Conservation (phyloP, 2,113 vertebrate species). For the Alligator mississippiensis region DNA sequence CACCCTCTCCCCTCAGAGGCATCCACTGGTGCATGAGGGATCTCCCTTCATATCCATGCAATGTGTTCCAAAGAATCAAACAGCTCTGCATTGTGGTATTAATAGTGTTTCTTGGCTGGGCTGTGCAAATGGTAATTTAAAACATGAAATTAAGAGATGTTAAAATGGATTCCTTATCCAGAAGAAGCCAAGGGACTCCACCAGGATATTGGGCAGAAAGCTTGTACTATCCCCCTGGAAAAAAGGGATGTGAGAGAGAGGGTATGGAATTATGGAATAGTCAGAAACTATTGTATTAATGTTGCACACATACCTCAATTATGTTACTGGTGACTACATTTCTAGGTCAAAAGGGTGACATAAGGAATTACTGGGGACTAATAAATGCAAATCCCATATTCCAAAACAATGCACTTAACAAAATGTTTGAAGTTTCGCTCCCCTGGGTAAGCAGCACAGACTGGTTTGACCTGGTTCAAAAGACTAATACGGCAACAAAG, state of each 20-base stretch:
- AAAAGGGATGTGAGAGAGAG: not conserved
- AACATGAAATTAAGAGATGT: not conserved
- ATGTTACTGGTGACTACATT: not conserved
- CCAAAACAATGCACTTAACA: not conserved
- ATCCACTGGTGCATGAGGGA: not conserved
- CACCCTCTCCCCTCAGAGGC: too few species aligned
- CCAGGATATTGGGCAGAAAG: not conserved
- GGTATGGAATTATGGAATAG: not conserved
- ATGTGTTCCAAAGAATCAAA: not conserved
- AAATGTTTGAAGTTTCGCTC: not conserved
- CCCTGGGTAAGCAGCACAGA: not conserved
- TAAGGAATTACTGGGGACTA: not conserved
- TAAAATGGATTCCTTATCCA: not conserved
- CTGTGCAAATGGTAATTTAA: not conserved
- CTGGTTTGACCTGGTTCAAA: not conserved
- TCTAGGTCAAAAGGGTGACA: not conserved
- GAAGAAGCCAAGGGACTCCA: not conserved
- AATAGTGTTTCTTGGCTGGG: not conserved
- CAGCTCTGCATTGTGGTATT: not conserved
- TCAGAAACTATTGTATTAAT: not conserved
- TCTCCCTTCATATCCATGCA: not conserved
- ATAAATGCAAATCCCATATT: not conserved
- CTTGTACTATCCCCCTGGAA: not conserved
- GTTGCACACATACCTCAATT: not conserved
- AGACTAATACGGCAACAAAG: not conserved